phyloP scores from a whole-genome alignment of 2,888 invertebrate species.

The Polymixis lichenea region DNA sequence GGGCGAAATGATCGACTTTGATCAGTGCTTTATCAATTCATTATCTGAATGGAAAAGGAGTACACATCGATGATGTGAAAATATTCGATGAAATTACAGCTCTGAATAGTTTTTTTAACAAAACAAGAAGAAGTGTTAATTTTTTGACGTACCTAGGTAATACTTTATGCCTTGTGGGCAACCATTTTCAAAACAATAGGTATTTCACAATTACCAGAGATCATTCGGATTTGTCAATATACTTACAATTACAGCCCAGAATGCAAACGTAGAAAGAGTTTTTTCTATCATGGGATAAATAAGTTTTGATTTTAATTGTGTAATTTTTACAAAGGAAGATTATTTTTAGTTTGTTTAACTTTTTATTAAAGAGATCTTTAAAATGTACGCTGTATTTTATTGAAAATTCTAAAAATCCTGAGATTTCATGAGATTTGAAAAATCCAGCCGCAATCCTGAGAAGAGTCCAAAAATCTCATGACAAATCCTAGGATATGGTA shows the following conservation, averaged over 20 bases:
- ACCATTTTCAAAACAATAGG: constrained; percentile 58
- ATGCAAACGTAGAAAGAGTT: constrained; percentile 62
- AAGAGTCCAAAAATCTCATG: no score
- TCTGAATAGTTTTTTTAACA: constrained; percentile 58
- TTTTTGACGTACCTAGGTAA: constrained; percentile 49
- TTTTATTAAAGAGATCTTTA: no score
- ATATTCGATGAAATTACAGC: constrained; percentile 49
- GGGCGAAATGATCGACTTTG: constrained; percentile 41
- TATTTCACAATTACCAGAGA: constrained; percentile 55
- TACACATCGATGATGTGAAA: constrained; percentile 38
- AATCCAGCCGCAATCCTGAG: no score
- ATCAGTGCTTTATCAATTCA: constrained; percentile 47
- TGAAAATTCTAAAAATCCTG: no score
- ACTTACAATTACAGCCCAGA: constrained; percentile 60
- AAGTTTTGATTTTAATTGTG: background rate
- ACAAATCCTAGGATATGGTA: no score
- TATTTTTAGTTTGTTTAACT: background rate
- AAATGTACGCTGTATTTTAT: no score
- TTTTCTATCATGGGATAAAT: constrained; percentile 54
- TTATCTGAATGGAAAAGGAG: constrained; percentile 41
- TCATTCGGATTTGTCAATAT: constrained; percentile 36
- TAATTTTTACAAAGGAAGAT: background rate
- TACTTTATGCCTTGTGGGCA: constrained; percentile 52
- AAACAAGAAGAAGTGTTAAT: constrained; percentile 49
- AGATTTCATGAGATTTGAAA: no score